phyloP scores from a whole-genome alignment of 2,113 vertebrate species.

The Xenopus borealis region DNA sequence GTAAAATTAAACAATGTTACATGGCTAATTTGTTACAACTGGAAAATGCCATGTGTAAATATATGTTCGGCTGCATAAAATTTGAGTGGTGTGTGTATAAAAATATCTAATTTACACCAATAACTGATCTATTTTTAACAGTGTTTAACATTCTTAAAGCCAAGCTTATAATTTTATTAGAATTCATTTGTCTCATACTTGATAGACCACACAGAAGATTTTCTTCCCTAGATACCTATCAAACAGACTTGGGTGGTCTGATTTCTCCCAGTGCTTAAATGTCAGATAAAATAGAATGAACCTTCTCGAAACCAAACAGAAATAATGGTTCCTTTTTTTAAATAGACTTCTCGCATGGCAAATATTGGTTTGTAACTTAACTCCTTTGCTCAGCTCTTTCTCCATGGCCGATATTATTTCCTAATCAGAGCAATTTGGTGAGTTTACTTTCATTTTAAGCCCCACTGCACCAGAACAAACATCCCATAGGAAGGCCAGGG shows the following conservation, averaged over 20 bases:
- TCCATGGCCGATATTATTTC: constrained; percentile 23
- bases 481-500: constrained; percentile 20
- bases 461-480: constrained; percentile 36
- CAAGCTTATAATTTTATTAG: constrained; percentile 26
- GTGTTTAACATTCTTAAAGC: constrained; percentile 10
- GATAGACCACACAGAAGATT: constrained; percentile 56
- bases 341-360: constrained; percentile 29
- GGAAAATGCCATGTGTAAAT: not conserved
- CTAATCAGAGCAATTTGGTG: constrained; percentile 21
- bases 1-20: not conserved
- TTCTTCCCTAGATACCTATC: constrained; percentile 55
- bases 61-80: not conserved
- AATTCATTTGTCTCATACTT: constrained; percentile 26
- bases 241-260: constrained; percentile 56
- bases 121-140: constrained; percentile 14
- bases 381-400: constrained; percentile 27
- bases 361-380: constrained; percentile 45
- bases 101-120: not conserved
- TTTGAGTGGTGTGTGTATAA: not conserved
- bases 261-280: constrained; percentile 55
- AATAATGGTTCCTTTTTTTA: constrained; percentile 34
- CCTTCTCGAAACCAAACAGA: constrained; percentile 49
- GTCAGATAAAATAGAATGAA: constrained; percentile 54
- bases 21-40: not conserved
- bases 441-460: constrained; percentile 38